Percentiles rank a stretch among this genome's conserved stretches.
These are phyloP conservation scores for Lasioglossum marginatum DNA, from an alignment of 2,888 invertebrate species.

Conservation along the genomic window DNA sequence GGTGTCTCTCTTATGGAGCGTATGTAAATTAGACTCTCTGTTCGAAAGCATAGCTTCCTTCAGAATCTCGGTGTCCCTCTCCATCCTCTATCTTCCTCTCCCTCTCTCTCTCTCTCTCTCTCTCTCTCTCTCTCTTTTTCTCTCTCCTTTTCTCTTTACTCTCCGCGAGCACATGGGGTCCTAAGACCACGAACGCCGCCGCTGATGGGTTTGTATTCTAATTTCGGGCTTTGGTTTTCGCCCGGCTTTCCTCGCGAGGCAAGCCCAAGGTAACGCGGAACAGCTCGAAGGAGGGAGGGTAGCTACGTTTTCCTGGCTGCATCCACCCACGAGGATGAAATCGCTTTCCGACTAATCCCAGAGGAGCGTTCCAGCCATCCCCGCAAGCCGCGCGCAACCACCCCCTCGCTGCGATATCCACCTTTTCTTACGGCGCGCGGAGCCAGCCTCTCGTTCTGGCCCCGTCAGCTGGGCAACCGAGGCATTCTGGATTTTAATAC, in stretches of 20 bases:
- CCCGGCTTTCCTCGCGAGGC: constrained; percentile 66
- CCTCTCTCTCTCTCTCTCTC: background rate
- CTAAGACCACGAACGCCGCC: constrained; percentile 72
- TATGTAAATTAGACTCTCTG: constrained; percentile 82
- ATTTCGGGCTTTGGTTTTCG: constrained; percentile 82
- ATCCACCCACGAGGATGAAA: constrained; percentile 76
- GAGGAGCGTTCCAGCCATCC: constrained; percentile 64
- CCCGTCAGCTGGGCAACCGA: constrained; percentile 86
- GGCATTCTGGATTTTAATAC: constrained; percentile 85
- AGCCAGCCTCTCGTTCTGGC: constrained; percentile 52
- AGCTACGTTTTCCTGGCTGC: constrained; percentile 77
- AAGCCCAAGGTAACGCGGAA: constrained; percentile 60
- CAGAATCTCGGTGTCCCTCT: constrained; percentile 58
- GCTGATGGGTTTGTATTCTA: constrained; percentile 80
- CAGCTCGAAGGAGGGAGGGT: constrained; percentile 22
- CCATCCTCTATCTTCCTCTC: constrained; percentile 17
- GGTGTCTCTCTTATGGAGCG: constrained; percentile 73
- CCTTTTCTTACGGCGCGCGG: constrained; percentile 64
- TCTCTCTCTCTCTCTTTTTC: constrained; percentile 15
- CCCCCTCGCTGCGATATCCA: constrained; percentile 54
- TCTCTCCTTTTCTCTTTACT: no score
- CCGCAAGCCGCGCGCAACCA: constrained; percentile 8
- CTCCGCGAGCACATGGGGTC: constrained; percentile 75
- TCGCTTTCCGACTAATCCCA: constrained; percentile 83
- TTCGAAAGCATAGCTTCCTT: constrained; percentile 74